These are phyloP conservation scores for human (Homo sapiens) DNA, from an alignment of 2,113 vertebrate species.

Conservation along the genomic window DNA sequence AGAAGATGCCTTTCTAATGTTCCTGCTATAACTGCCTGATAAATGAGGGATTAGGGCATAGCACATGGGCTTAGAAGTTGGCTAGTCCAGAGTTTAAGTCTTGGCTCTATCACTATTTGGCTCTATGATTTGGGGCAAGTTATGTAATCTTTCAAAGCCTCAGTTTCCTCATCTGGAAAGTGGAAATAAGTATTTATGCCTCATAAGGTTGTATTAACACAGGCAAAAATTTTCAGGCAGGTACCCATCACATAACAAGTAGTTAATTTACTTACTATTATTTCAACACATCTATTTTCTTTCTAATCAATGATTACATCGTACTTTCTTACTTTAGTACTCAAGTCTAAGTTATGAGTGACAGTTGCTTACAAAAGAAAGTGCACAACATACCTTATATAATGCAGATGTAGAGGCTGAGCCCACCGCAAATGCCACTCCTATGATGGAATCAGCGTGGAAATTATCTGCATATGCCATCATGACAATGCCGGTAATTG, in stretches of 20 bases:
- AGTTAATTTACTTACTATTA: background rate
- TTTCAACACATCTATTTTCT: background rate
- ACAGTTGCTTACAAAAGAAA: background rate
- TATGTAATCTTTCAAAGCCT: constrained; percentile 26
- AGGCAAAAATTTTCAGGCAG: background rate
- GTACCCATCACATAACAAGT: background rate
- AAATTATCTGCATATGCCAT: constrained; percentile 99
- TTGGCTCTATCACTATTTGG: background rate
- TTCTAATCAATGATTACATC: background rate
- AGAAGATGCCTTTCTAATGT: background rate
- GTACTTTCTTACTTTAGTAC: background rate
- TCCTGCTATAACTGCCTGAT: background rate
- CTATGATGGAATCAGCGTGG: constrained; percentile 96
- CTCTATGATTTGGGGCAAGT: background rate
- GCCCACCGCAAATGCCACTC: constrained; percentile 96
- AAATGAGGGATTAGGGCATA: rapidly evolving
- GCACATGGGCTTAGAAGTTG: background rate
- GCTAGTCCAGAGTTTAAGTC: background rate
- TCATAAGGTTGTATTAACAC: background rate
- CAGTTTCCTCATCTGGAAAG: constrained; percentile 8
- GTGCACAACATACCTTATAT: constrained; percentile 90
- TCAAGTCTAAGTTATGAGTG: background rate
- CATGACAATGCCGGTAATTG: constrained; percentile 99
- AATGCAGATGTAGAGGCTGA: constrained; percentile 97
- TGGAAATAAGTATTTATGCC: background rate